These are phyloP conservation scores for Hyposmocoma kahamanoa DNA, from an alignment of 1,140 invertebrate genomes.

Conservation along the genomic window DNA sequence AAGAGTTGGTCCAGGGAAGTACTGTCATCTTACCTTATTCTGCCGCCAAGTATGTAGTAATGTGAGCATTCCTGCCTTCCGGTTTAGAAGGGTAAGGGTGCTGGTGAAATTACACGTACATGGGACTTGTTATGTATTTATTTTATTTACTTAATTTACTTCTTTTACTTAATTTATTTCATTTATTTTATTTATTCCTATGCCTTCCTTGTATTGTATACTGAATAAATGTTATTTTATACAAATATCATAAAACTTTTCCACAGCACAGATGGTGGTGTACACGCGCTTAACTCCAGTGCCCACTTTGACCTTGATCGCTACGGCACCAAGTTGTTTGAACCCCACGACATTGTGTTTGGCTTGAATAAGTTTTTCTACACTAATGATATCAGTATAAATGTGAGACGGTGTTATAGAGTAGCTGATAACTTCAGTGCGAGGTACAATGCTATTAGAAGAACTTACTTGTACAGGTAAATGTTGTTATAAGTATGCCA, in stretches of 20 bases:
- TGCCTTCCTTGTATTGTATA: not conserved
- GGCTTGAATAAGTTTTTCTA: constrained; percentile 76
- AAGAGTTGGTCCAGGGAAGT: too few species aligned
- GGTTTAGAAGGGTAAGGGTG: too few species aligned
- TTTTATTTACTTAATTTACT: too few species aligned
- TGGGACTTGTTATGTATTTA: too few species aligned
- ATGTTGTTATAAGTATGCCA: too few species aligned
- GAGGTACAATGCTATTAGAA: constrained; percentile 73
- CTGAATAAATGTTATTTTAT: not conserved
- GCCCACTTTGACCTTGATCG: constrained; percentile 78
- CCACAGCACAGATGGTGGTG: constrained; percentile 82
- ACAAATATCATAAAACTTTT: constrained; percentile 7
- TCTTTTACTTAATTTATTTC: not conserved
- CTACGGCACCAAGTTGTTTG: constrained; percentile 58
- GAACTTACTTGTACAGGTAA: constrained; percentile 82
- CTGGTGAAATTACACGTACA: too few species aligned
- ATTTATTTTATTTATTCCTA: not conserved
- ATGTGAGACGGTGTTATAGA: constrained; percentile 72
- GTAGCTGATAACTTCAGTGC: constrained; percentile 77
- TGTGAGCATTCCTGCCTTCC: too few species aligned
- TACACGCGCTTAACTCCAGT: constrained; percentile 79
- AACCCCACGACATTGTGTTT: constrained; percentile 54
- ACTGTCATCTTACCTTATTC: too few species aligned
- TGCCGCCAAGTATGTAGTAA: too few species aligned
- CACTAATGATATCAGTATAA: constrained; percentile 71